Evolutionary conservation across 2,888 invertebrate species (phyloP).

Genomic region (Therioaphis trifolii): DNA sequence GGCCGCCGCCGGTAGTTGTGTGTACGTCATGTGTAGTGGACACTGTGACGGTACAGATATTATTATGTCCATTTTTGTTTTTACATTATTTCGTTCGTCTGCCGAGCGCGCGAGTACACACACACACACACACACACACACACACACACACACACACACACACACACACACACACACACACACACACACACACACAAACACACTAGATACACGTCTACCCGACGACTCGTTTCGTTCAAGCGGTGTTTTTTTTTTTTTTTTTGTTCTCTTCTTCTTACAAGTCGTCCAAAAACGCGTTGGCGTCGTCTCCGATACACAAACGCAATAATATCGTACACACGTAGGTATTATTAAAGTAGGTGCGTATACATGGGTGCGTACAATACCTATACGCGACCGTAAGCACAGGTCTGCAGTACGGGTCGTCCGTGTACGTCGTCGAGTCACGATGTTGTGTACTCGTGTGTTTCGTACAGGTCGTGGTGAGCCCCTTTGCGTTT

Average conservation of each 20-base stretch:
- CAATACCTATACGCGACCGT: background rate
- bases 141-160: background rate
- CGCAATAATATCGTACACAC: too few relatives aligned
- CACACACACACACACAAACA: background rate
- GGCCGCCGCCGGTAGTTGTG: too few relatives aligned
- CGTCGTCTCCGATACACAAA: background rate
- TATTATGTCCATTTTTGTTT: slow-evolving; percentile 7
- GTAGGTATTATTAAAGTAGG: too few relatives aligned
- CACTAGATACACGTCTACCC: background rate
- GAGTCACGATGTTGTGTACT: too few relatives aligned
- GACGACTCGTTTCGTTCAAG: background rate
- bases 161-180: background rate
- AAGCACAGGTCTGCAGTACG: background rate
- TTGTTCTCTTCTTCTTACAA: background rate
- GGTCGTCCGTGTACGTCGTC: too few relatives aligned
- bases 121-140: background rate
- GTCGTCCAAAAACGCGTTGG: slow-evolving; percentile 5
- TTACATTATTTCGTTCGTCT: background rate
- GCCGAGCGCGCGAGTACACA: background rate
- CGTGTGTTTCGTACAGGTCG: too few relatives aligned
- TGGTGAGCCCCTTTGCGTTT: too few relatives aligned
- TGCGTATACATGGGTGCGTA: background rate
- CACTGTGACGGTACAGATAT: too few relatives aligned
- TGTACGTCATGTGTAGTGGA: too few relatives aligned
- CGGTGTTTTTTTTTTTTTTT: background rate